A percentile compares a stretch with the other conserved stretches of the same genome.
Evolutionary conservation across 2,888 invertebrate genomes (phyloP).

Genomic region (Sipha maydis): DNA sequence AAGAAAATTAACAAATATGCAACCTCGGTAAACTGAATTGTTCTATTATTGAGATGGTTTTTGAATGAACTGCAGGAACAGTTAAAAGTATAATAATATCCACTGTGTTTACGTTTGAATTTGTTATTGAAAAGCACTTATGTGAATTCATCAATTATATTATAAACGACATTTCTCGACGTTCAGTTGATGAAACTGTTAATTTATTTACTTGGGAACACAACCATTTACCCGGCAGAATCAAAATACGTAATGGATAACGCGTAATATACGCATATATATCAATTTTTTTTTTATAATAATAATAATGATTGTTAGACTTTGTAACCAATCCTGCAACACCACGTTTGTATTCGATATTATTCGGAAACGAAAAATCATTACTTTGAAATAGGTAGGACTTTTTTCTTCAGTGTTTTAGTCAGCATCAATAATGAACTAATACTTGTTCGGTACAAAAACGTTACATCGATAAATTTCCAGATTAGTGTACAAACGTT

Average conservation of each 20-base stretch:
- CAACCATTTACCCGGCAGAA: no score
- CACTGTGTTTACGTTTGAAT: conserved; percentile 1
- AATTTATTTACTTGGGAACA: no score
- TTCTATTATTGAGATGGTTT: conserved; percentile 24
- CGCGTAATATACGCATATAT: no score
- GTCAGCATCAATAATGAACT: background rate
- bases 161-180: background rate
- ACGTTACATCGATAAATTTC: background rate
- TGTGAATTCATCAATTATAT: conserved; percentile 13
- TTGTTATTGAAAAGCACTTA: conserved; percentile 4
- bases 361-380: no score
- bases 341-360: background rate
- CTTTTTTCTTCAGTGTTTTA: background rate
- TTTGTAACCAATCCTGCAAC: no score
- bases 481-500: background rate
- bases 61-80: background rate
- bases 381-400: no score
- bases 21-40: conserved; percentile 8
- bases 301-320: no score
- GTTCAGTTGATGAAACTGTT: background rate
- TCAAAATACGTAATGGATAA: no score
- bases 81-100: background rate
- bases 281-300: no score
- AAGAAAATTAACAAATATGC: conserved; percentile 28
- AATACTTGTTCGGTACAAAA: background rate